Conservation (phyloP, 1,140 invertebrate species). For the Drosophila truncata region DNA sequence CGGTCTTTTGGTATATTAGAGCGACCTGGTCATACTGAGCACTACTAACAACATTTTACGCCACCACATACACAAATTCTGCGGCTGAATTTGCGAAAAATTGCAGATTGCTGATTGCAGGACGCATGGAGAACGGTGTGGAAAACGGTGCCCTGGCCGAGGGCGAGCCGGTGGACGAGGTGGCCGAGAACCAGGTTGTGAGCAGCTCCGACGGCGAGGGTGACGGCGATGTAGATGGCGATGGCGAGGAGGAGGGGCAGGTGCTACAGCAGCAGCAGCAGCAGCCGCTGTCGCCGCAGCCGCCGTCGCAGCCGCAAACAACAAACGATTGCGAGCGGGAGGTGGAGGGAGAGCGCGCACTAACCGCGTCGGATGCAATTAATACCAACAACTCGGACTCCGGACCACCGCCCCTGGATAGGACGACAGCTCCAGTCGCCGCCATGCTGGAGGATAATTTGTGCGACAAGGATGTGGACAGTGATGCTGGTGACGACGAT, state of each 20-base stretch:
- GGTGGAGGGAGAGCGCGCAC: constrained; percentile 55
- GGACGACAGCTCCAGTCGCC: constrained; percentile 5
- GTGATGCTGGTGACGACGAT: constrained; percentile 77
- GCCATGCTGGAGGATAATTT: constrained; percentile 61
- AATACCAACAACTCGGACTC: constrained; percentile 42
- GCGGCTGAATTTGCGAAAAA: constrained; percentile 28
- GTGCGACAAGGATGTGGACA: constrained; percentile 80
- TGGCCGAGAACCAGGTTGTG: constrained; percentile 67
- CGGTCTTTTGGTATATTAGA: not conserved
- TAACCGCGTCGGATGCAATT: constrained; percentile 40
- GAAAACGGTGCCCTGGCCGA: constrained; percentile 70
- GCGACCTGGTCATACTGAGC: constrained; percentile 2
- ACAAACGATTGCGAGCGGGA: constrained; percentile 66
- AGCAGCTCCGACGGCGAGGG: constrained; percentile 71
- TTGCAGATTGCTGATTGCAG: constrained; percentile 31
- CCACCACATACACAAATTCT: constrained; percentile 22
- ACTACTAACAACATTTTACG: constrained; percentile 22
- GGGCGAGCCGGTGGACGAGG: constrained; percentile 58
- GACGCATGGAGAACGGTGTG: constrained; percentile 75
- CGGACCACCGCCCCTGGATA: constrained; percentile 39
- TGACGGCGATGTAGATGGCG: constrained; percentile 35
- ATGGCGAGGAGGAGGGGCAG: constrained; percentile 48
- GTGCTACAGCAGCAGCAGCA: constrained; percentile 54
- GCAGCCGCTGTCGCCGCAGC: constrained; percentile 40
- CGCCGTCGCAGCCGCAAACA: constrained; percentile 53